Evolutionary conservation across 2,113 vertebrate species (phyloP).

Genomic region (Corythoichthys haematopterus): DNA sequence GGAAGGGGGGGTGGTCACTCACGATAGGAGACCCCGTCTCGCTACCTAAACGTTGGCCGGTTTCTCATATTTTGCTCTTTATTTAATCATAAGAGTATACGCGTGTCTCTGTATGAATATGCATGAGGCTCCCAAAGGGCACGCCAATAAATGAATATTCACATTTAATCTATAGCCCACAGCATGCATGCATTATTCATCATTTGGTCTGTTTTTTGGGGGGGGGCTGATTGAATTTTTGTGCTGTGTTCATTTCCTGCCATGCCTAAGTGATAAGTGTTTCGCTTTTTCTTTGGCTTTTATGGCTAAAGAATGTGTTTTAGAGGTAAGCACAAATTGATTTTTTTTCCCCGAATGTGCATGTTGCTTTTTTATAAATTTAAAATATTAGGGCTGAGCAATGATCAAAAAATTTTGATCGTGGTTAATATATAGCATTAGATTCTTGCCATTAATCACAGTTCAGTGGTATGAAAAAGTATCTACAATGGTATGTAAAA

Average conservation of each 20-base stretch:
- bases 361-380: too few species aligned
- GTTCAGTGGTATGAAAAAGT: too few species aligned
- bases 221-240: slow-evolving; percentile 55
- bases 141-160: slow-evolving; percentile 78
- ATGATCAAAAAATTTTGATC: too few species aligned
- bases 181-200: slow-evolving; percentile 72
- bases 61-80: slow-evolving; percentile 39
- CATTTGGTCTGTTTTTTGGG: slow-evolving; percentile 59
- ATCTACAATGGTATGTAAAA: too few species aligned
- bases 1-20: slow-evolving; percentile 37
- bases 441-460: too few species aligned
- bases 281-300: not conserved
- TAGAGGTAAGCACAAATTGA: not conserved
- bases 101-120: slow-evolving; percentile 67
- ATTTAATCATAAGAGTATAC: slow-evolving; percentile 51
- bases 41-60: slow-evolving; percentile 19
- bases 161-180: slow-evolving; percentile 76
- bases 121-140: slow-evolving; percentile 72
- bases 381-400: too few species aligned
- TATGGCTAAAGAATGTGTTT: not conserved
- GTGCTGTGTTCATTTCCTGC: slow-evolving; percentile 43
- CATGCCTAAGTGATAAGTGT: not conserved
- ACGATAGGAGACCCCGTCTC: slow-evolving; percentile 9
- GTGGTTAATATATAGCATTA: too few species aligned
- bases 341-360: too few species aligned